Conservation (phyloP, 2,797 vertebrate genomes). For the Darevskia nairensis region DNA sequence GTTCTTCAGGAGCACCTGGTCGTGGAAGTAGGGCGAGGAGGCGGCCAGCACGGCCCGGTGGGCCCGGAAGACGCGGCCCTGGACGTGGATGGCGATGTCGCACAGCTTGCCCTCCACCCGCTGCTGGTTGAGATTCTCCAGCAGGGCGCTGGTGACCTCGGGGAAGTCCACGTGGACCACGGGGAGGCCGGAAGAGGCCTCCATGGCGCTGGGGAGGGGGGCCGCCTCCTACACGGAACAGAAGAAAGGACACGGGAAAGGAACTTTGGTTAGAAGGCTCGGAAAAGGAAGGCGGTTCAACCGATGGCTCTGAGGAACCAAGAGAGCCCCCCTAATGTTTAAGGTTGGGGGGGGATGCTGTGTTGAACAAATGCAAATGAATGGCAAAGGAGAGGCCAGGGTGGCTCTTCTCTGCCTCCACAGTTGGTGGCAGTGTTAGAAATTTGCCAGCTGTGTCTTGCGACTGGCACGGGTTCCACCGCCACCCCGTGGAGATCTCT, state of each 20-base stretch:
- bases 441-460: too few relatives aligned
- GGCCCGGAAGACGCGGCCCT: constrained; percentile 91
- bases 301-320: too few relatives aligned
- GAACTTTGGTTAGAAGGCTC: neutral
- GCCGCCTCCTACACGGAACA: too few relatives aligned
- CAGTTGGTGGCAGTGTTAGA: too few relatives aligned
- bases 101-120: constrained; percentile 90
- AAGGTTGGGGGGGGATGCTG: too few relatives aligned
- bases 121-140: constrained; percentile 91
- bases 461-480: too few relatives aligned
- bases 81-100: constrained; percentile 93
- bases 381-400: too few relatives aligned
- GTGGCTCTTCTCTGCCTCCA: too few relatives aligned
- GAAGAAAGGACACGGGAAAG: neutral
- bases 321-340: too few relatives aligned
- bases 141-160: constrained; percentile 83
- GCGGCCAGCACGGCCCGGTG: constrained; percentile 93
- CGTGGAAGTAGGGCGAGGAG: constrained; percentile 94
- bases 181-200: constrained; percentile 33
- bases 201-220: constrained; percentile 13
- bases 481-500: too few relatives aligned
- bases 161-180: constrained; percentile 91
- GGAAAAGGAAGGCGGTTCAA: too few relatives aligned
- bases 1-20: constrained; percentile 93
- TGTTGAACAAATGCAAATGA: too few relatives aligned